Conservation (phyloP, 2,888 invertebrate genomes). For the Mongoloraphidia duomilia region DNA sequence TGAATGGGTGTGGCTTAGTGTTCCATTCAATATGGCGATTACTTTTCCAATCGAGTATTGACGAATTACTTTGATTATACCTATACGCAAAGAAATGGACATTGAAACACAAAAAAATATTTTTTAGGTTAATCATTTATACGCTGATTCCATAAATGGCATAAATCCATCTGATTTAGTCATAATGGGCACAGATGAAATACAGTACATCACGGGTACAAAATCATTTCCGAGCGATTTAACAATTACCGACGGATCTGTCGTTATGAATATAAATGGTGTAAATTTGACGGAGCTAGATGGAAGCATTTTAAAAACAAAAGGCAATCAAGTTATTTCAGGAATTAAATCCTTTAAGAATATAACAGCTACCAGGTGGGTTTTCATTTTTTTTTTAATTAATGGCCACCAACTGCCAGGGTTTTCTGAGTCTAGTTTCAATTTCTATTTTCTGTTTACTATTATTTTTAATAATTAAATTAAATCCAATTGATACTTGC, state of each 20-base stretch:
- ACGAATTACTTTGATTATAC: too few species aligned
- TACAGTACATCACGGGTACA: conserved; percentile 31
- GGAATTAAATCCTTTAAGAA: conserved; percentile 29
- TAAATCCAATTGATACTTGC: not conserved
- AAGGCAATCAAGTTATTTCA: conserved; percentile 31
- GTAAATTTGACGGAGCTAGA: conserved; percentile 30
- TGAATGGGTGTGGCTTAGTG: too few species aligned
- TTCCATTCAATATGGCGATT: too few species aligned
- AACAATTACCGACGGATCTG: conserved; percentile 27
- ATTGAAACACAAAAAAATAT: not conserved
- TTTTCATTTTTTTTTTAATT: conserved; percentile 9
- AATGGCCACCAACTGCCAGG: conserved; percentile 1
- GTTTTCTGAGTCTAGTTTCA: conserved; percentile 10
- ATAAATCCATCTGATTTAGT: conserved; percentile 30
- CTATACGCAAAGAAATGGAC: too few species aligned
- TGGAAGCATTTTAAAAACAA: conserved; percentile 26
- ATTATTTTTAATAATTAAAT: not conserved
- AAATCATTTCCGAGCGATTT: conserved; percentile 33
- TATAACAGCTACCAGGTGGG: conserved; percentile 21
- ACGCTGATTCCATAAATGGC: conserved; percentile 30
- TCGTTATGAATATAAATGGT: conserved; percentile 31
- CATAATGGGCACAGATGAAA: conserved; percentile 25
- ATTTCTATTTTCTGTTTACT: conserved; percentile 7
- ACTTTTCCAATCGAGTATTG: too few species aligned
- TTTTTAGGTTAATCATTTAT: conserved; percentile 25